Evolutionary conservation across 2,888 invertebrate genomes (phyloP), one percentile per base, ranked within the genome.

Genomic region (Phaedon cochleariae): DNA sequence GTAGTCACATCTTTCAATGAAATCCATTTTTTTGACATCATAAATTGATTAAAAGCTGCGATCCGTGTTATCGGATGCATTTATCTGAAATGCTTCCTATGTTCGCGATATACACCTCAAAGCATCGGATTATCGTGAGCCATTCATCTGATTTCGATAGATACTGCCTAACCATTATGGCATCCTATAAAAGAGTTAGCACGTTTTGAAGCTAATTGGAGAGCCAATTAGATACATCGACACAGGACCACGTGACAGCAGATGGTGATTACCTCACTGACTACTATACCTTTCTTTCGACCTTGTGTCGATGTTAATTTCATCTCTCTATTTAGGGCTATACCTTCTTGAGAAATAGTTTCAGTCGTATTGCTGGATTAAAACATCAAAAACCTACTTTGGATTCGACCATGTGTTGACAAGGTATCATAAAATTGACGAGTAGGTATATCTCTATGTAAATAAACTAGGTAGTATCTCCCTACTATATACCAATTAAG

Each of bases 151-250:
- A 64, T 63, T 63, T 59, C 64, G 66, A 69, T 64, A 64, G 69
- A 64, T 64, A 62, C 62, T 58, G 67, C 61, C 48, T 65, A 69
- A 69, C 65, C 65, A 70, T 70, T 65, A 70, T 68, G 65, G 65
- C 66, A n/a, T 62, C 67, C 67, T 67, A 58, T 68, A 69, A 71
- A 69, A 69, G 67, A 67, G 52, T 67, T 69, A 58, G 68, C 71
- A 69, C 71, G 71, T 71, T 69, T 69, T 52, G 65, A 41, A 59
- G 63, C 71, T 71, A 71, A 71, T 71, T 69, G 71, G 71, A 64
- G 59, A 64, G 59, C 65, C 71, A 65, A 68, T 71, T 71, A 71
- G 66, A 54, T 53, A 66, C 68, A 59, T 60, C 62, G 62, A 66
- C 41, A 57, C 53, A 41, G 37, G 51, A 64, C 64, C 65, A 69